A percentile compares a stretch with the other conserved stretches of the same genome.
phyloP scores from a whole-genome alignment of 2,888 invertebrate genomes.

The Bellardia pandia region DNA sequence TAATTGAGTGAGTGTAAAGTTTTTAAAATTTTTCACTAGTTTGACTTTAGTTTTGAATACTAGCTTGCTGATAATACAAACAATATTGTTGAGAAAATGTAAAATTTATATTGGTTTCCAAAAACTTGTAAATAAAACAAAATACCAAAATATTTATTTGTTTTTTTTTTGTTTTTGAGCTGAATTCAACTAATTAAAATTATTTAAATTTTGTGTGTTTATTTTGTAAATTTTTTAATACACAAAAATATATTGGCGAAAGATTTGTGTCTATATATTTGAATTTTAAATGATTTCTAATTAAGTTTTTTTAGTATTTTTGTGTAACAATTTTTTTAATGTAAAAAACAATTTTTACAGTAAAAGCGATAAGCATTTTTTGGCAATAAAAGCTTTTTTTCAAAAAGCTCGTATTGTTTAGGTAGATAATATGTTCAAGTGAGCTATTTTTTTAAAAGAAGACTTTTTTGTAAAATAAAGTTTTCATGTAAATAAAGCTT shows the following conservation, averaged over 20 bases:
- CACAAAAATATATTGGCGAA: neutral
- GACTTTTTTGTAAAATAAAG: no score
- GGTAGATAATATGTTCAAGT: no score
- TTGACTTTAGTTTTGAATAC: neutral
- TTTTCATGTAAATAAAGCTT: no score
- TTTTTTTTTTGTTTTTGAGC: neutral
- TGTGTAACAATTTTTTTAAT: no score
- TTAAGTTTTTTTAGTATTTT: no score
- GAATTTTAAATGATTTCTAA: no score
- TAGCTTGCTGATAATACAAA: neutral
- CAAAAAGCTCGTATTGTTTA: no score
- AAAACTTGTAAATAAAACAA: neutral
- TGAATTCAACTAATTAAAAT: conserved; percentile 5
- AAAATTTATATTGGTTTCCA: neutral
- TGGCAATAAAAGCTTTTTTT: no score
- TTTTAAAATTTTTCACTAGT: neutral
- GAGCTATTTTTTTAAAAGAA: no score
- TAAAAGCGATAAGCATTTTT: no score
- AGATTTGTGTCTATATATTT: neutral
- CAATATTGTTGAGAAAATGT: neutral
- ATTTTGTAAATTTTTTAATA: neutral
- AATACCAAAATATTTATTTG: neutral
- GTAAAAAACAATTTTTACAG: no score
- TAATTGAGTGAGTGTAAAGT: neutral
- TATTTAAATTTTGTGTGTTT: conserved; percentile 1